A percentile compares a stretch with the other conserved stretches of the same genome.
Evolutionary conservation across 2,797 vertebrate genomes (phyloP).

Genomic region (Anabas testudineus): DNA sequence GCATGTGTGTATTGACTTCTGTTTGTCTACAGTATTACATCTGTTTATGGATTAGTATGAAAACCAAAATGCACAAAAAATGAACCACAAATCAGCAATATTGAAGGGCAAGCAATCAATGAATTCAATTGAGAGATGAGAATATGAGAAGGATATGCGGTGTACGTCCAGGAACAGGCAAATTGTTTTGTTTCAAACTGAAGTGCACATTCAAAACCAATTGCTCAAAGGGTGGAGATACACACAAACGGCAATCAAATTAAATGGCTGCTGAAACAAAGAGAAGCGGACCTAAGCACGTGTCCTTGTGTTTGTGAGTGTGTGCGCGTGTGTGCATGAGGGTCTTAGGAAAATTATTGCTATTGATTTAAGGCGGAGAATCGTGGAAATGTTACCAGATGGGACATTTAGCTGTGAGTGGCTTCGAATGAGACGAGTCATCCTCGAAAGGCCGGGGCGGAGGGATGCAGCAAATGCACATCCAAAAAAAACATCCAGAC

Average conservation of each 20-base stretch:
- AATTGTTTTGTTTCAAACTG: conserved; percentile 45
- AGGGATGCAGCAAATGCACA: conserved; percentile 60
- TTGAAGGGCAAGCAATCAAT: conserved; percentile 68
- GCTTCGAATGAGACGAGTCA: conserved; percentile 86
- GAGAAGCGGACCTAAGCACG: conserved; percentile 47
- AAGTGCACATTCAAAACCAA: conserved; percentile 66
- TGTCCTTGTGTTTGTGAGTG: conserved; percentile 43
- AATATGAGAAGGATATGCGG: conserved; percentile 57
- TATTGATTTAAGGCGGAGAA: conserved; percentile 98
- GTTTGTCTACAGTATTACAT: conserved; percentile 27
- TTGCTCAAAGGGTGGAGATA: conserved; percentile 62
- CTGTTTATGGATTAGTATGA: conserved; percentile 43
- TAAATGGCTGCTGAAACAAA: conserved; percentile 78
- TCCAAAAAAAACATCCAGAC: conserved; percentile 59
- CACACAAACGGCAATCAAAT: conserved; percentile 72
- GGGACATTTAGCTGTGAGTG: conserved; percentile 94
- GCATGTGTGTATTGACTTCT: conserved; percentile 32
- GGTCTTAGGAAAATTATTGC: conserved; percentile 96
- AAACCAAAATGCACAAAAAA: conserved; percentile 39
- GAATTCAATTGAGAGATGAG: conserved; percentile 47
- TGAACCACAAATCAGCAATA: conserved; percentile 61
- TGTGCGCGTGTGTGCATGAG: conserved; percentile 57
- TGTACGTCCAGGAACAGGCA: conserved; percentile 23
- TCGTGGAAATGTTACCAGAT: conserved; percentile 98
- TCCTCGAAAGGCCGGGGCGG: conserved; percentile 67